These are phyloP conservation scores for Lasioglossum figueresi DNA, from an alignment of 2,888 invertebrate species.

Conservation along the genomic window DNA sequence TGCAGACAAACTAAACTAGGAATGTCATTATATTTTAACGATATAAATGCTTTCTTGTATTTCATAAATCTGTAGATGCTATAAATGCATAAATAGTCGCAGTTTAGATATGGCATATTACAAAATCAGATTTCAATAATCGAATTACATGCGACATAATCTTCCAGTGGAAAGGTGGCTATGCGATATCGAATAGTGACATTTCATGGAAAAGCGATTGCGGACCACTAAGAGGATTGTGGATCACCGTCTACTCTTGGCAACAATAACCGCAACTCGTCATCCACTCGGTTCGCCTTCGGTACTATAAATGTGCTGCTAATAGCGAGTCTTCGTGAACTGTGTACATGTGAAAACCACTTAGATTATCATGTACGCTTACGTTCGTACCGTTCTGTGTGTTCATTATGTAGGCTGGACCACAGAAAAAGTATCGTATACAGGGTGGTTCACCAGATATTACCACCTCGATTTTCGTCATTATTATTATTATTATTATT, in stretches of 20 bases:
- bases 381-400: background rate
- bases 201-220: constrained; percentile 67
- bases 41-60: background rate
- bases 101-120: background rate
- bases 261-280: constrained; percentile 67
- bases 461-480: too few species aligned
- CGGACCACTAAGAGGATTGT: constrained; percentile 74
- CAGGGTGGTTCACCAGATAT: too few species aligned
- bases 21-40: background rate
- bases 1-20: background rate
- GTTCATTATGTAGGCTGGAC: background rate
- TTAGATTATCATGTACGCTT: background rate
- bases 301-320: background rate
- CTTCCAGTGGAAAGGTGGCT: background rate
- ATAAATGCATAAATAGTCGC: background rate
- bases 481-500: too few species aligned
- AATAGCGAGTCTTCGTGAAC: background rate
- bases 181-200: constrained; percentile 69
- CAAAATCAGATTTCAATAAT: background rate
- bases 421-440: background rate
- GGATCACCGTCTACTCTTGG: constrained; percentile 68
- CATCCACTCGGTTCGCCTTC: constrained; percentile 26
- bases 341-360: background rate
- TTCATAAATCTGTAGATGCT: background rate
- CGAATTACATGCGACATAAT: background rate